phyloP scores from a whole-genome alignment of 2,797 vertebrate genomes.

The Bradypodion pumilum region DNA sequence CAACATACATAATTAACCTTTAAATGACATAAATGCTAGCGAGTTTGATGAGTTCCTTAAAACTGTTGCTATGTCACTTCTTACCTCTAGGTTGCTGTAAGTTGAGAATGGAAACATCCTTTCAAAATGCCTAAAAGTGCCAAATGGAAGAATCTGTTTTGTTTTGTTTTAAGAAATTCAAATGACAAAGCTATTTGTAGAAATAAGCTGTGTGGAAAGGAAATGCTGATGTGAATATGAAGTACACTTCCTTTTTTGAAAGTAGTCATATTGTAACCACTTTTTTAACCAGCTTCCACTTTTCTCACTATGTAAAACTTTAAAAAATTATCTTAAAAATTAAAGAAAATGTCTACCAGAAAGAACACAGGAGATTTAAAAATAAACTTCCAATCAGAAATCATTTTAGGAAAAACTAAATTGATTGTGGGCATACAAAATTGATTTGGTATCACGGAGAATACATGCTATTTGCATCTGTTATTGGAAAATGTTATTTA shows the following conservation, averaged over 20 bases:
- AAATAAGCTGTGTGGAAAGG: conserved; percentile 39
- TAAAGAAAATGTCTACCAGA: background rate
- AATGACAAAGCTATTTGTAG: conserved; percentile 51
- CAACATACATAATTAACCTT: conserved; percentile 59
- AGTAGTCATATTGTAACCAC: background rate
- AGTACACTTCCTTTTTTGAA: conserved; percentile 12
- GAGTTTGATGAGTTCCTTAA: conserved; percentile 55
- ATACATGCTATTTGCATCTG: background rate
- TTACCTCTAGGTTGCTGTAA: conserved; percentile 52
- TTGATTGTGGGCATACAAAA: background rate
- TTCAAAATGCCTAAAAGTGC: conserved; percentile 34
- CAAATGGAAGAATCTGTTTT: conserved; percentile 40
- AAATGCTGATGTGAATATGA: conserved; percentile 2
- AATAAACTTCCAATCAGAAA: background rate
- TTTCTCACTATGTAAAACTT: background rate
- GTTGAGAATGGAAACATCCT: conserved; percentile 54
- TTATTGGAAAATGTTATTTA: background rate
- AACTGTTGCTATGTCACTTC: conserved; percentile 43
- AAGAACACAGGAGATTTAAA: background rate
- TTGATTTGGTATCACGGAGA: background rate
- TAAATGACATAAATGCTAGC: conserved; percentile 43
- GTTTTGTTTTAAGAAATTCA: conserved; percentile 39
- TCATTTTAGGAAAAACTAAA: background rate
- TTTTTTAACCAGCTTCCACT: fast-evolving
- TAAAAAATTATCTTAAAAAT: too few species aligned